phyloP scores from a whole-genome alignment of 2,113 vertebrate species.

The Nothoprocta pentlandii region DNA sequence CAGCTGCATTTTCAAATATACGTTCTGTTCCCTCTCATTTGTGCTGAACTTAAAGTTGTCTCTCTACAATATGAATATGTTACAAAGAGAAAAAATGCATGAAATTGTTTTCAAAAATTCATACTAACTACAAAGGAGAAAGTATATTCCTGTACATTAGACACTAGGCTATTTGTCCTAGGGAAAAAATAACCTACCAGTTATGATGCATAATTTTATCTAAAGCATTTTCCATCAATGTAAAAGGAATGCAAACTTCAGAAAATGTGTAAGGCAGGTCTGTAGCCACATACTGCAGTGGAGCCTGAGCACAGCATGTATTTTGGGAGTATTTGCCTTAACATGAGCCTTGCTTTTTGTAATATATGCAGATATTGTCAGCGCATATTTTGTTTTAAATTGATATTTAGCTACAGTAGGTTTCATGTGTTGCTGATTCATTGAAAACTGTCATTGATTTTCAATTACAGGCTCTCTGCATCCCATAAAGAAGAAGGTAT shows the following conservation, averaged over 20 bases:
- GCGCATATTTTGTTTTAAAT: neutral
- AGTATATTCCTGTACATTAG: neutral
- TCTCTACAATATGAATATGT: neutral
- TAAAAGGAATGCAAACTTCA: neutral
- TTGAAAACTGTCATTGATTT: conserved; percentile 5
- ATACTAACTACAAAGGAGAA: neutral
- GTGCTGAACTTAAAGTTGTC: neutral
- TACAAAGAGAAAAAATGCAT: neutral
- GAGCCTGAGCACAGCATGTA: neutral
- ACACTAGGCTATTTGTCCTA: neutral
- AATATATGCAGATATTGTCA: neutral
- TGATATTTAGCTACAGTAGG: neutral
- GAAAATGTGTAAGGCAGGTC: neutral
- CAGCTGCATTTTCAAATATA: neutral
- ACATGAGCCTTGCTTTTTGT: neutral
- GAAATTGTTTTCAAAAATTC: neutral
- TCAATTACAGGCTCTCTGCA: conserved; percentile 80
- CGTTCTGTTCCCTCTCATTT: neutral
- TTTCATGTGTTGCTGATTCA: neutral
- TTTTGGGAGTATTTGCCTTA: neutral
- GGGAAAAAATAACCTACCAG: neutral
- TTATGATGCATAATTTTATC: neutral
- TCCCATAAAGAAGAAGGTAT: conserved; percentile 69
- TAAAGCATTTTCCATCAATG: neutral
- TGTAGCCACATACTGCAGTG: neutral